Base-by-base conservation (phyloP, 2,797 vertebrate species). In the Danio jaintianensis region DNA sequence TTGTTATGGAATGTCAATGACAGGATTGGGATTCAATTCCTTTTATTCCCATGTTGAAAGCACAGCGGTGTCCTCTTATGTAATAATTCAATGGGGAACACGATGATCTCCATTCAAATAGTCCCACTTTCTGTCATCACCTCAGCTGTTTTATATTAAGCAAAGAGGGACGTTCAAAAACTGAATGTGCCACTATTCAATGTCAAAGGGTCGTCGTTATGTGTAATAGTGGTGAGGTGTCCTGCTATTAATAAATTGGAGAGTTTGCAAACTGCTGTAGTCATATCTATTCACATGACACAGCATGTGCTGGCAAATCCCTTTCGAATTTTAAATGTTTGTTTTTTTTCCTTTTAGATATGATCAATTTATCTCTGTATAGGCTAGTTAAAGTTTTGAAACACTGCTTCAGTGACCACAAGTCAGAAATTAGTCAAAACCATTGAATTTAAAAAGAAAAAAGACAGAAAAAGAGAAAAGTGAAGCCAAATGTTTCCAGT, bases 191-290 rank as follows among this genome's bases (percentile, higher is more conserved):
- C 3, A 36, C 56, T 48, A 74, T 29, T 47, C 73, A 75, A 53
- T 64, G 73, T 75, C n/a, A 64, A 50, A 22, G 2, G 9, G 73
- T 52, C 42, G 9, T 29, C 3, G 29, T 12, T 16, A 0, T 11
- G 43, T 38, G 20, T 73, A 45, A 29, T 63, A 13, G 29, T 15
- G 50, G 22, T 43, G 18, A 58, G 16, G 15, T 75, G 72, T n/a
- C 58, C 5, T 5, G 6, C 91, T 87, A 92, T 91, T 92, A 92
- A 93, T 93, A 93, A 89, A 74, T 87, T 89, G 68, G 88, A 87
- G 89, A 86, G 83, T 82, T 86, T 86, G 79, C 87, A 82, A 87
- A 86, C 72, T 63, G 70, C 18, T 52, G 83, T 67, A 83, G 86
- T 59, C 78, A 74, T 22, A 63, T 73, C 78, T 56, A 62, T 15